Conservation (phyloP, 2,888 invertebrate genomes). For the Osedax frankpressi region DNA sequence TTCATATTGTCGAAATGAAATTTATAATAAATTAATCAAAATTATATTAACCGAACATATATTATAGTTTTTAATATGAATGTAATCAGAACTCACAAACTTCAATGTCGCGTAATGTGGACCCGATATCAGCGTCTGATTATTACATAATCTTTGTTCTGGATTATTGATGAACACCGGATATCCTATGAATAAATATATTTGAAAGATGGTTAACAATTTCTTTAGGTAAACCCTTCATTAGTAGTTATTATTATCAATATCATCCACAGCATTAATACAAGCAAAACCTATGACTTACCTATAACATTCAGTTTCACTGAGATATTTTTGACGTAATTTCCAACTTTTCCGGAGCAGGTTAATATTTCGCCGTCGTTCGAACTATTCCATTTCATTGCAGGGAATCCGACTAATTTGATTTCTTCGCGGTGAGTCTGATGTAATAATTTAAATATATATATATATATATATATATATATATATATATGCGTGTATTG, state of each 20-base stretch:
- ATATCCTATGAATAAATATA: background rate
- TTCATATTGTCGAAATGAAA: no score
- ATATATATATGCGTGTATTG: no score
- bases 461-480: no score
- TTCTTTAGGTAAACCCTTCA: no score
- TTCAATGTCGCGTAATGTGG: background rate
- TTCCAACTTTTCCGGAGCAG: background rate
- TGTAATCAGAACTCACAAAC: background rate
- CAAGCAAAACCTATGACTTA: background rate
- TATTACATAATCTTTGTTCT: background rate
- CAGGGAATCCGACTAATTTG: background rate
- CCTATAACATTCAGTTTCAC: background rate
- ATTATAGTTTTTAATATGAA: no score
- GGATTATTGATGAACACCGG: background rate
- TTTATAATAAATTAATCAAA: no score
- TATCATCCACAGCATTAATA: background rate
- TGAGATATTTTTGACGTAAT: background rate
- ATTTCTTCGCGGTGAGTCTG: background rate
- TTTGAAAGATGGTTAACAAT: no score
- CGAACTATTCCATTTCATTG: background rate
- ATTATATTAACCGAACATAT: no score
- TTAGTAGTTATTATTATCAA: no score
- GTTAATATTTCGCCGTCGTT: background rate
- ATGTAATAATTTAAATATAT: no score
- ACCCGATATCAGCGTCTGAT: background rate